These are phyloP conservation scores for Drosophila pseudotalamancana DNA, from an alignment of 2,888 invertebrate genomes.

Conservation along the genomic window DNA sequence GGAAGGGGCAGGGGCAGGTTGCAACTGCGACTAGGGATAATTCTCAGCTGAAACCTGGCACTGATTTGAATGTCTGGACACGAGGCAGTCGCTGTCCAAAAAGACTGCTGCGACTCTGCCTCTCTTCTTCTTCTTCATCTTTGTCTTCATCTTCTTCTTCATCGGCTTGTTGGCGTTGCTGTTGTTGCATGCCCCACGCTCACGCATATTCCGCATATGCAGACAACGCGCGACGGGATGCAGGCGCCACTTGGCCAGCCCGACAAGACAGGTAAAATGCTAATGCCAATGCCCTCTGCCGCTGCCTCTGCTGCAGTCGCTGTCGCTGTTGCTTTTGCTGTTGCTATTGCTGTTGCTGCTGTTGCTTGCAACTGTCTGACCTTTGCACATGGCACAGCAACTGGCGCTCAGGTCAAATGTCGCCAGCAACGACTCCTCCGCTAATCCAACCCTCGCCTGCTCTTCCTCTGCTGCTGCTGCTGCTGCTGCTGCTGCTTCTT, in stretches of 20 bases:
- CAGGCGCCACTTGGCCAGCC: conserved; percentile 83
- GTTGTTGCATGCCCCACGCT: conserved; percentile 48
- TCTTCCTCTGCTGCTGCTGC: background rate
- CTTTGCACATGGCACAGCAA: conserved; percentile 74
- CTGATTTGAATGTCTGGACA: conserved; percentile 74
- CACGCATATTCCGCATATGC: conserved; percentile 83
- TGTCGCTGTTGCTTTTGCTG: conserved; percentile 6
- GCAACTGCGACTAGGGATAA: conserved; percentile 45
- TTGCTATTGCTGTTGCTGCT: conserved; percentile 7
- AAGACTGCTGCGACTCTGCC: conserved; percentile 22
- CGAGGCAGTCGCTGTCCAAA: conserved; percentile 35
- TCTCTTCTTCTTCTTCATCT: no score
- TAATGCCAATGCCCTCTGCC: conserved; percentile 59
- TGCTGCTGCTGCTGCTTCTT: background rate
- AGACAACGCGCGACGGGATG: conserved; percentile 84
- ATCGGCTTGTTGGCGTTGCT: background rate
- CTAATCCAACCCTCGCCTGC: background rate
- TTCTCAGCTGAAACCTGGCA: conserved; percentile 40
- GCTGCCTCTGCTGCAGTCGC: background rate
- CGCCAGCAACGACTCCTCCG: conserved; percentile 19
- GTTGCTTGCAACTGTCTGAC: conserved; percentile 67
- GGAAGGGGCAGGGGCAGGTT: conserved; percentile 20
- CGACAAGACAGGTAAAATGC: conserved; percentile 53
- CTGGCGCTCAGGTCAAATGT: conserved; percentile 46
- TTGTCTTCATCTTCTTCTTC: no score